These are phyloP conservation scores for Penaeus indicus DNA, from an alignment of 1,140 invertebrate species.

Conservation along the genomic window DNA sequence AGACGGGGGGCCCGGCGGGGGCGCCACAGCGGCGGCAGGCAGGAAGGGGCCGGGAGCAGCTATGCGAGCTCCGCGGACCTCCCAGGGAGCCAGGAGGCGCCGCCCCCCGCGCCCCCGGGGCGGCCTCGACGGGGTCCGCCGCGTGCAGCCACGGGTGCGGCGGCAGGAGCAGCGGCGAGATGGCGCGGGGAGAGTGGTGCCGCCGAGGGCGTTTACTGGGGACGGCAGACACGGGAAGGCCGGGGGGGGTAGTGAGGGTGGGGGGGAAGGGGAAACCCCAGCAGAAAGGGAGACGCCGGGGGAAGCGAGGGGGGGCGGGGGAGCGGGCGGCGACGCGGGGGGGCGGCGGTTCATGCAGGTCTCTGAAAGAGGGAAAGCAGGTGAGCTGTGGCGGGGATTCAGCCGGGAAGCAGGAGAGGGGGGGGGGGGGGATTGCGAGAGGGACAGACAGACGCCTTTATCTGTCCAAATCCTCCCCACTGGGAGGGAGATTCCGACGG, in stretches of 20 bases:
- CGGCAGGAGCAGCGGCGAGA: slow-evolving; percentile 35
- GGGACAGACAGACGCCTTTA: no score
- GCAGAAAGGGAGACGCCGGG: not conserved
- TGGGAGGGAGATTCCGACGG: no score
- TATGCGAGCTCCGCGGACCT: not conserved
- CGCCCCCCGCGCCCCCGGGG: not conserved
- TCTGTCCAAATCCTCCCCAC: no score
- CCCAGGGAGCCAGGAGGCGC: not conserved
- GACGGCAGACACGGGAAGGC: not conserved
- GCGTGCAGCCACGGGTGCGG: slow-evolving; percentile 29
- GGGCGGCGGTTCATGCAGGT: not conserved
- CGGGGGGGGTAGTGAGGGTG: slow-evolving; percentile 11
- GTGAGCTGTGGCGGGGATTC: not conserved
- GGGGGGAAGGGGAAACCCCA: not conserved
- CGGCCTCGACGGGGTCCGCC: not conserved
- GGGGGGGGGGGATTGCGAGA: not conserved
- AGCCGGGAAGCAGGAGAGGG: not conserved
- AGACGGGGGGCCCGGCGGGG: no score
- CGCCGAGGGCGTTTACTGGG: slow-evolving; percentile 7
- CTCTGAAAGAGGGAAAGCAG: no score
- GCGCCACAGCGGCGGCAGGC: not conserved
- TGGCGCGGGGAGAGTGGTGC: slow-evolving; percentile 16
- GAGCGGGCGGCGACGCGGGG: not conserved
- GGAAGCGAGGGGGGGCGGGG: not conserved
- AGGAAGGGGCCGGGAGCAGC: slow-evolving; percentile 32